A percentile compares a stretch with the other conserved stretches of the same genome.
Conservation (phyloP, 1,140 invertebrate species). For the Meloidogyne exigua region DNA sequence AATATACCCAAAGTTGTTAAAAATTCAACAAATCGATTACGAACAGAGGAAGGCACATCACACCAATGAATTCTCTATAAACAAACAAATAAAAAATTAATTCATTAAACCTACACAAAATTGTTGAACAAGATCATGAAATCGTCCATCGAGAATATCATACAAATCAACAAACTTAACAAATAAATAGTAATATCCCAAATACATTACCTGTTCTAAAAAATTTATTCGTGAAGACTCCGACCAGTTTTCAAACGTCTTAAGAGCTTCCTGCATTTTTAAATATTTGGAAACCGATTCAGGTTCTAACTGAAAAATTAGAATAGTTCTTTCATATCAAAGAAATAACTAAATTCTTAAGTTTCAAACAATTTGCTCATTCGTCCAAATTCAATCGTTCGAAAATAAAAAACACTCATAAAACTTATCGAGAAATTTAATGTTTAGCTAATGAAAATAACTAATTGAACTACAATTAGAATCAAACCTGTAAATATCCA, state of each 20-base stretch:
- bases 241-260: neutral
- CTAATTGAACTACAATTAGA: too few species aligned
- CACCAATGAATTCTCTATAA: slow-evolving; percentile 27
- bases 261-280: neutral
- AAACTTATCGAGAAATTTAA: too few species aligned
- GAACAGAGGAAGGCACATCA: slow-evolving; percentile 20
- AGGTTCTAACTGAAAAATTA: slow-evolving; percentile 1
- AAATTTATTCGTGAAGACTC: slow-evolving; percentile 16
- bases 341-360: too few species aligned
- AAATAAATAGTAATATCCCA: neutral
- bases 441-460: too few species aligned
- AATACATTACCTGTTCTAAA: neutral
- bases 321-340: too few species aligned
- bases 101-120: slow-evolving; percentile 9
- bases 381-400: too few species aligned
- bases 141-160: slow-evolving; percentile 1
- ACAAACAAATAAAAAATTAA: neutral
- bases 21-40: slow-evolving; percentile 29
- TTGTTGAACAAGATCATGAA: slow-evolving; percentile 5
- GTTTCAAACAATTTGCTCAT: too few species aligned
- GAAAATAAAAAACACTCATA: too few species aligned
- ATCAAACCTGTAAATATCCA: neutral
- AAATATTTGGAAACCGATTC: neutral
- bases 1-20: slow-evolving; percentile 18
- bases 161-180: slow-evolving; percentile 1